phyloP scores from a whole-genome alignment of 2,888 invertebrate genomes.

The Anthophora plumipes region DNA sequence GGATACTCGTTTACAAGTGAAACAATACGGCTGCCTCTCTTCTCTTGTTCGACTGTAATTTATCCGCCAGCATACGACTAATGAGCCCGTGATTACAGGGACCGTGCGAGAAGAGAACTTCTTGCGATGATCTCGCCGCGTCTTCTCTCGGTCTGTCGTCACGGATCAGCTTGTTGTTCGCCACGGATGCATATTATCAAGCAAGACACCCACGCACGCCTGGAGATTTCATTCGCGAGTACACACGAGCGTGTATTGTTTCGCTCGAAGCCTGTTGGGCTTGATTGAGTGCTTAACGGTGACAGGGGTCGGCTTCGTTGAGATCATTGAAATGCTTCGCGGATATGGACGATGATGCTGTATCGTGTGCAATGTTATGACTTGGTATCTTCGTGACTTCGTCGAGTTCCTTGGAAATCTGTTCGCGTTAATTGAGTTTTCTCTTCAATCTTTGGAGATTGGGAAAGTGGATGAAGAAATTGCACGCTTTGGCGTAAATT shows the following conservation, averaged over 20 bases:
- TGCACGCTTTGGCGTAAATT: too few species aligned
- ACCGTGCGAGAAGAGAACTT: conserved; percentile 42
- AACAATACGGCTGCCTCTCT: conserved; percentile 57
- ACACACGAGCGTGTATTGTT: conserved; percentile 38
- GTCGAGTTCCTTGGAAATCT: neutral
- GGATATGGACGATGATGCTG: neutral
- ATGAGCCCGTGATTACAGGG: conserved; percentile 69
- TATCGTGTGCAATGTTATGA: neutral
- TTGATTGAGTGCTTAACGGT: conserved; percentile 59
- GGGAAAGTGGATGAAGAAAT: too few species aligned
- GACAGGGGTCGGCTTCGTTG: conserved; percentile 50
- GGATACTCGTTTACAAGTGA: conserved; percentile 53
- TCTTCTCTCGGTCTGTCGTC: conserved; percentile 18
- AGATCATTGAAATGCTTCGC: conserved; percentile 55
- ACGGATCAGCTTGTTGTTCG: conserved; percentile 23
- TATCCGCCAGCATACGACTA: conserved; percentile 63
- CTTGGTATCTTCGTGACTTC: neutral
- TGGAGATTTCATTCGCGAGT: conserved; percentile 33
- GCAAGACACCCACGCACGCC: conserved; percentile 42
- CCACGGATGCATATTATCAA: conserved; percentile 29
- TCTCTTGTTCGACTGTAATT: conserved; percentile 55
- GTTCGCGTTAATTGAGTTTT: neutral
- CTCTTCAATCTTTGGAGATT: too few species aligned
- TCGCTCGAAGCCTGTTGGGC: conserved; percentile 43
- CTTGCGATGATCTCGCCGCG: conserved; percentile 25